Evolutionary conservation across 2,113 vertebrate species (phyloP).

Genomic region (Corythoichthys intestinalis): DNA sequence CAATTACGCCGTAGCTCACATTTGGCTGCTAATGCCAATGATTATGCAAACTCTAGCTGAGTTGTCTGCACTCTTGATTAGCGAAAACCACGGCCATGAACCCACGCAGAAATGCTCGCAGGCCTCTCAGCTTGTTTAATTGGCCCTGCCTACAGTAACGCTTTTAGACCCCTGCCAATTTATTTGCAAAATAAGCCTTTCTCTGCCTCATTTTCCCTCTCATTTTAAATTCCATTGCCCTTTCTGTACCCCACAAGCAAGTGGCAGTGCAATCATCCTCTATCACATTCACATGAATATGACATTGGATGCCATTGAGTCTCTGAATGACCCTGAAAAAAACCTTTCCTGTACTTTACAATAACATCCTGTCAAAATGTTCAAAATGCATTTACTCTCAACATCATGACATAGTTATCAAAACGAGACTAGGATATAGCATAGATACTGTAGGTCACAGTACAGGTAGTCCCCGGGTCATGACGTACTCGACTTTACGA

Average conservation of each 20-base stretch:
- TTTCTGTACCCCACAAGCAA: slow-evolving; percentile 38
- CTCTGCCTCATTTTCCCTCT: slow-evolving; percentile 37
- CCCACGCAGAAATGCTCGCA: slow-evolving; percentile 17
- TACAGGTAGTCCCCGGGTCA: too few relatives aligned
- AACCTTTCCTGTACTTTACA: slow-evolving; percentile 23
- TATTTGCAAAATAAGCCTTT: slow-evolving; percentile 51
- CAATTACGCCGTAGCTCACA: slow-evolving; percentile 20
- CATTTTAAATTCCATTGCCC: slow-evolving; percentile 37
- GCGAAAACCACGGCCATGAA: slow-evolving; percentile 29
- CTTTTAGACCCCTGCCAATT: slow-evolving; percentile 41
- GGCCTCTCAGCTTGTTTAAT: slow-evolving; percentile 33
- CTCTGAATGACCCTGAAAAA: slow-evolving; percentile 19
- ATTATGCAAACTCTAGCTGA: slow-evolving; percentile 36
- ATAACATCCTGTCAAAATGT: slow-evolving; percentile 26
- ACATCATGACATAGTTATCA: too few relatives aligned
- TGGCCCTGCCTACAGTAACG: slow-evolving; percentile 31
- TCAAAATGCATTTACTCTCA: background rate
- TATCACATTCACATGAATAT: slow-evolving; percentile 48
- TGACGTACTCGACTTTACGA: too few relatives aligned
- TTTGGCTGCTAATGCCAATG: slow-evolving; percentile 26
- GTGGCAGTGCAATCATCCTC: slow-evolving; percentile 47
- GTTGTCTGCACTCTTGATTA: slow-evolving; percentile 29
- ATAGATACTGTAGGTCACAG: too few relatives aligned
- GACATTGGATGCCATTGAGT: slow-evolving; percentile 38
- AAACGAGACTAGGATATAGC: too few relatives aligned